Evolutionary conservation across 2,113 vertebrate genomes (phyloP).

Genomic region (Onychostoma macrolepis): DNA sequence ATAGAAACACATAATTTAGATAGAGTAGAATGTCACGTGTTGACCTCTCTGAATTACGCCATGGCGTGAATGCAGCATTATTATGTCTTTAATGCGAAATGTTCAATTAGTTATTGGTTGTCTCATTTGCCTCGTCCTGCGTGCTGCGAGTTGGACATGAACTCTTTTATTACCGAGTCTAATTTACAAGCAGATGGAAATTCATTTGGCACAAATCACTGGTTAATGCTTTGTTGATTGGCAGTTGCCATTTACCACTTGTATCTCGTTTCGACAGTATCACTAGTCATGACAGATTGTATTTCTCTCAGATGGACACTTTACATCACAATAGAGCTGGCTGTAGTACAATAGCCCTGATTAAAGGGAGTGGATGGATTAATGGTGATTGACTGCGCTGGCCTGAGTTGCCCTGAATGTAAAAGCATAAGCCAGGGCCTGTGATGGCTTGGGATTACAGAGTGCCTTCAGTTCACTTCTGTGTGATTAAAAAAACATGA

Average conservation of each 20-base stretch:
- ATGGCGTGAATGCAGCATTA: too few relatives aligned
- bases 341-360: conserved; percentile 32
- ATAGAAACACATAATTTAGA: too few relatives aligned
- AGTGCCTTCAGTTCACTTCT: not conserved
- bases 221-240: conserved; percentile 30
- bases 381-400: conserved; percentile 29
- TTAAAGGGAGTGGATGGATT: conserved; percentile 41
- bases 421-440: not conserved
- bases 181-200: conserved; percentile 20
- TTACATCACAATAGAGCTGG: conserved; percentile 37
- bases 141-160: not conserved
- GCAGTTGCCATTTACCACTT: conserved; percentile 16
- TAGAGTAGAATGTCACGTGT: too few relatives aligned
- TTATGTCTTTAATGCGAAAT: not conserved
- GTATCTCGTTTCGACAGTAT: conserved; percentile 21
- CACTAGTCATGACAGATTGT: conserved; percentile 20
- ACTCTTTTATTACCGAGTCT: not conserved
- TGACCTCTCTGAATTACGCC: too few relatives aligned
- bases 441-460: not conserved
- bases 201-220: not conserved
- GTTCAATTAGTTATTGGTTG: not conserved
- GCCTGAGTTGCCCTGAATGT: conserved; percentile 15
- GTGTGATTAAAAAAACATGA: not conserved
- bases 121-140: not conserved
- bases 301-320: conserved; percentile 36